Evolutionary conservation across 1,140 invertebrate species (phyloP).

Genomic region (Caerostris extrusa): DNA sequence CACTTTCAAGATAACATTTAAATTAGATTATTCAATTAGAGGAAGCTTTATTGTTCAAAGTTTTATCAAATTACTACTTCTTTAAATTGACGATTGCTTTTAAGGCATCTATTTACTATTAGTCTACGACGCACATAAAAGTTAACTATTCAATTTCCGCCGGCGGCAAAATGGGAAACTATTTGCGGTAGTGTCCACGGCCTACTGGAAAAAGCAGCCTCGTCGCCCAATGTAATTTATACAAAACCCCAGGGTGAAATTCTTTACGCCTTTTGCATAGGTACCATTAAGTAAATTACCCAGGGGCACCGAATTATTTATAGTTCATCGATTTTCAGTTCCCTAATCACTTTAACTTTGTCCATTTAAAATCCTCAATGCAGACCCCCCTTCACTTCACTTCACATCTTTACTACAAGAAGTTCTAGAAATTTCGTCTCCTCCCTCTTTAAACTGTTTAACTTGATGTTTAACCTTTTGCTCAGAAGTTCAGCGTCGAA

Average conservation of each 20-base stretch:
- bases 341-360: slow-evolving; percentile 68
- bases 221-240: slow-evolving; percentile 25
- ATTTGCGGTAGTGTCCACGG: neutral
- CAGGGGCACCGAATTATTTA: slow-evolving; percentile 60
- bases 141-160: neutral
- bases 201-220: neutral
- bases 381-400: neutral
- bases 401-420: slow-evolving; percentile 5
- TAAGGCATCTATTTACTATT: neutral
- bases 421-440: neutral
- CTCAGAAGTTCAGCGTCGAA: slow-evolving; percentile 46
- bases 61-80: neutral
- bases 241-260: slow-evolving; percentile 13
- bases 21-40: slow-evolving; percentile 12
- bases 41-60: neutral
- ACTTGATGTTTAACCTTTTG: slow-evolving; percentile 68
- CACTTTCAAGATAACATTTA: neutral
- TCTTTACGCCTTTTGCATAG: slow-evolving; percentile 61
- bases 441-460: slow-evolving; percentile 57
- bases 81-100: neutral
- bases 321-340: slow-evolving; percentile 67
- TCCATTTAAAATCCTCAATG: slow-evolving; percentile 60
- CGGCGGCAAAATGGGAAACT: neutral
- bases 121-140: neutral
- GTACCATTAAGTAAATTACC: slow-evolving; percentile 68